Evolutionary conservation across 1,140 invertebrate genomes (phyloP).

Genomic region (Drosophila sturtevanti): DNA sequence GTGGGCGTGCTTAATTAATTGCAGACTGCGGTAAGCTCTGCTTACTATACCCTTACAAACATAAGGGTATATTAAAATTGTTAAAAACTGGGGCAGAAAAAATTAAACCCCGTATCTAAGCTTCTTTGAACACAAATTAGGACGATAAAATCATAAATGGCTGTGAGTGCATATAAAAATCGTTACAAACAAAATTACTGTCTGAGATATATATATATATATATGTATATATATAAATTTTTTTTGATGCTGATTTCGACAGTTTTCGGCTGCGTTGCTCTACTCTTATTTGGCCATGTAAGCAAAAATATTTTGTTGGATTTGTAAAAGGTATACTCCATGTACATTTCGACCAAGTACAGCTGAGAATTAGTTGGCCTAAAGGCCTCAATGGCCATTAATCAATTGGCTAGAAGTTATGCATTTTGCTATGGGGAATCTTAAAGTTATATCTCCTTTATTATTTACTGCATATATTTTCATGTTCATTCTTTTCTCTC

Average conservation of each 20-base stretch:
- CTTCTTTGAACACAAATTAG: too few relatives aligned
- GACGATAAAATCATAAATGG: too few relatives aligned
- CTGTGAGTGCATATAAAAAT: too few relatives aligned
- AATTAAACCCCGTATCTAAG: too few relatives aligned
- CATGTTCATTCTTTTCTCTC: background rate
- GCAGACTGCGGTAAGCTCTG: conserved; percentile 52
- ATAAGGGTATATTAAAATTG: too few relatives aligned
- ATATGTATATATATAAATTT: too few relatives aligned
- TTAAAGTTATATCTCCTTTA: conserved; percentile 48
- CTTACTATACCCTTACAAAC: too few relatives aligned
- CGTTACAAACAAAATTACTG: too few relatives aligned
- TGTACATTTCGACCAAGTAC: conserved; percentile 5
- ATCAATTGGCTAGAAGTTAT: conserved; percentile 46
- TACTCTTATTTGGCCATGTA: conserved; percentile 30
- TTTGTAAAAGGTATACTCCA: conserved; percentile 2
- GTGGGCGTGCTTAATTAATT: conserved; percentile 72
- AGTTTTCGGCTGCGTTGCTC: conserved; percentile 25
- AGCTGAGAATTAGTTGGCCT: conserved; percentile 42
- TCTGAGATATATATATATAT: too few relatives aligned
- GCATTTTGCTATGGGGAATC: conserved; percentile 18
- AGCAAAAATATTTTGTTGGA: conserved; percentile 58
- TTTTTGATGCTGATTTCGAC: conserved; percentile 63
- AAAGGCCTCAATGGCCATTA: conserved; percentile 43
- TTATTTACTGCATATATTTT: conserved; percentile 51
- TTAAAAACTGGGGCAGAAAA: too few relatives aligned